phyloP scores from a whole-genome alignment of 2,888 invertebrate genomes.

The Amblyjoppa proteus region DNA sequence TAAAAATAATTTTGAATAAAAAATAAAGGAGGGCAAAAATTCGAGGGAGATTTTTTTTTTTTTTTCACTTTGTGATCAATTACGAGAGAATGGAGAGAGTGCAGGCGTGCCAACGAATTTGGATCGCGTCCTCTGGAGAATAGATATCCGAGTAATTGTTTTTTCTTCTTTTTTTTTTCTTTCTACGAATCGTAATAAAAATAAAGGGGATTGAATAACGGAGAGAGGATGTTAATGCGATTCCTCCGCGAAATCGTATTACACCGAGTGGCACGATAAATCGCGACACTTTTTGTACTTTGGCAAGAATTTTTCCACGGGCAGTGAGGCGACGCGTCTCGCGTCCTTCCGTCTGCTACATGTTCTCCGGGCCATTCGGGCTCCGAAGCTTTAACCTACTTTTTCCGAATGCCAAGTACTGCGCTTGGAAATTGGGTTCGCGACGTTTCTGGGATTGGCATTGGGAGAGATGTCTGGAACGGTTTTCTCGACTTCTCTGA shows the following conservation, averaged over 20 bases:
- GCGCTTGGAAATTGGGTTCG: slow-evolving; percentile 43
- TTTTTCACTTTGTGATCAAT: background rate
- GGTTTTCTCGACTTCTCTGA: slow-evolving; percentile 17
- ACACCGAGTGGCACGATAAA: slow-evolving; percentile 18
- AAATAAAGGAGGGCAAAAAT: slow-evolving; percentile 9
- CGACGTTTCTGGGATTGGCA: slow-evolving; percentile 53
- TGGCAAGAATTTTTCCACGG: slow-evolving; percentile 52
- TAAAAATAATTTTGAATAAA: background rate
- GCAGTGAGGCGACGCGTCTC: slow-evolving; percentile 49
- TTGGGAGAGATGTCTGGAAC: slow-evolving; percentile 22
- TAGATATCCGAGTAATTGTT: background rate
- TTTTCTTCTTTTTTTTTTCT: background rate
- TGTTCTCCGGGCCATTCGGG: slow-evolving; percentile 37
- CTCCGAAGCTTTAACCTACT: slow-evolving; percentile 60
- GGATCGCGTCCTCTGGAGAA: background rate
- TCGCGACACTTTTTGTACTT: slow-evolving; percentile 43
- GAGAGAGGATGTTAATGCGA: background rate
- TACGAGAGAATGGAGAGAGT: background rate
- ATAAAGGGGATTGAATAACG: slow-evolving; percentile 5
- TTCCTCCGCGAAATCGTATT: slow-evolving; percentile 10
- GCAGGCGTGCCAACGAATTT: background rate
- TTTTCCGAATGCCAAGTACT: slow-evolving; percentile 54
- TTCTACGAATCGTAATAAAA: background rate
- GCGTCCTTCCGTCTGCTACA: slow-evolving; percentile 2
- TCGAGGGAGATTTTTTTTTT: background rate